phyloP scores from a whole-genome alignment of 53 echinoderm and acorn worm genomes.

The Mesocentrotus franciscanus region DNA sequence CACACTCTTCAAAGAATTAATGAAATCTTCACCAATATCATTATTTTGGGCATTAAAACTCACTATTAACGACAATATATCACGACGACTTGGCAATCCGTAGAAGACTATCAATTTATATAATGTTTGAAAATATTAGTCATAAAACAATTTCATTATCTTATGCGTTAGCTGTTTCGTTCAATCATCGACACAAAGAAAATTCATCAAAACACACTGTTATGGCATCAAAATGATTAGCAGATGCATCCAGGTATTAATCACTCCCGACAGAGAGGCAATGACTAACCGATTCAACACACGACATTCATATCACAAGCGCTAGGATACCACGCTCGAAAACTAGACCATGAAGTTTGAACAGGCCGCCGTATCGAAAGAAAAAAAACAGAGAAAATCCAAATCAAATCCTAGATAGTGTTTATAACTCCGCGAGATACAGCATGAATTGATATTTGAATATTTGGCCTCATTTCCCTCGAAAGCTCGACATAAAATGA shows the following conservation, averaged over 20 bases:
- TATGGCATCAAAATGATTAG: not conserved
- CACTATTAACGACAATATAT: not conserved
- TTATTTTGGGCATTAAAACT: not conserved
- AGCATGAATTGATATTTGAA: not conserved
- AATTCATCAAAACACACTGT: not conserved
- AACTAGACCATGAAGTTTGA: not conserved
- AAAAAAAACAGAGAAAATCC: no score
- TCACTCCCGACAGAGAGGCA: not conserved
- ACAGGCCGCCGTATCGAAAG: not conserved
- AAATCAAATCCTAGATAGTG: not conserved
- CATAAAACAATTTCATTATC: not conserved
- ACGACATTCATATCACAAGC: not conserved
- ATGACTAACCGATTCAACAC: constrained; percentile 37
- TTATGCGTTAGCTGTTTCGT: not conserved
- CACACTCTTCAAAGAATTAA: not conserved
- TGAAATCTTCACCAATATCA: not conserved
- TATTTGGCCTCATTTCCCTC: constrained; percentile 16
- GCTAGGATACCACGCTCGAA: not conserved
- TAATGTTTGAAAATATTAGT: not conserved
- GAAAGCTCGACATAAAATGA: not conserved
- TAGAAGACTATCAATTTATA: not conserved
- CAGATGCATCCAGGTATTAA: not conserved
- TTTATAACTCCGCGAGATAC: not conserved
- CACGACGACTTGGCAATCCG: not conserved
- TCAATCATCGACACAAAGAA: not conserved